Evolutionary conservation across 2,888 invertebrate species (phyloP).

Genomic region (Chydorus sphaericus): DNA sequence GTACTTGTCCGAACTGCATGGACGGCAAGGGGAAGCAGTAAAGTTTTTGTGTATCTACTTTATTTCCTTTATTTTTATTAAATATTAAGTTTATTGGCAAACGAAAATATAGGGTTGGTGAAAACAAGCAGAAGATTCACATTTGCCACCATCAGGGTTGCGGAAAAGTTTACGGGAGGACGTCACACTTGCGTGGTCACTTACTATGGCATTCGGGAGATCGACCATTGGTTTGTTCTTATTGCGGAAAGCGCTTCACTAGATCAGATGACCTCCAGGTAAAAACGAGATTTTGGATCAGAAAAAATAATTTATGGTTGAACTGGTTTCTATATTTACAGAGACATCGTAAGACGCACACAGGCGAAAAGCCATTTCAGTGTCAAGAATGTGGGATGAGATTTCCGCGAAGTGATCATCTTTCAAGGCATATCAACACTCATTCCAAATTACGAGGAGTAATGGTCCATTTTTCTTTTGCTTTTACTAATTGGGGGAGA

Average conservation of each 20-base stretch:
- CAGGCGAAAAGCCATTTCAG: conserved; percentile 46
- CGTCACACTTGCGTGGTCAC: conserved; percentile 72
- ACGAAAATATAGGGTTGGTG: conserved; percentile 9
- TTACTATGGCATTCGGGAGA: conserved; percentile 88
- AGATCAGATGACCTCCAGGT: conserved; percentile 41
- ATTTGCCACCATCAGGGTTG: conserved; percentile 88
- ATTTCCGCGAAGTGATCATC: conserved; percentile 82
- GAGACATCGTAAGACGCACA: conserved; percentile 72
- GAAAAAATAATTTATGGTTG: no score
- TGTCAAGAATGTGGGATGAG: conserved; percentile 77
- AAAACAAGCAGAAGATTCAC: conserved; percentile 60
- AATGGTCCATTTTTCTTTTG: neutral
- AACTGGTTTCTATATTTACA: neutral
- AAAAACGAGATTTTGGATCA: neutral
- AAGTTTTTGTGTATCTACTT: neutral
- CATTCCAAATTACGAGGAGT: conserved; percentile 43
- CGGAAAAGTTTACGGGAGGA: conserved; percentile 80
- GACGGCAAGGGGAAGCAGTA: conserved; percentile 45
- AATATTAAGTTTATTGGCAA: no score
- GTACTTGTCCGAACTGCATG: conserved; percentile 93
- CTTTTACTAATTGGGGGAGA: no score
- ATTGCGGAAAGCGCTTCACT: conserved; percentile 70
- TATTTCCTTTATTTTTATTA: neutral
- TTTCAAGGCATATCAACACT: conserved; percentile 79
- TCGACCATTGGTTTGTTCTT: conserved; percentile 84